Evolutionary conservation across 1,140 invertebrate species (phyloP).

Genomic region (Fopius arisanus): DNA sequence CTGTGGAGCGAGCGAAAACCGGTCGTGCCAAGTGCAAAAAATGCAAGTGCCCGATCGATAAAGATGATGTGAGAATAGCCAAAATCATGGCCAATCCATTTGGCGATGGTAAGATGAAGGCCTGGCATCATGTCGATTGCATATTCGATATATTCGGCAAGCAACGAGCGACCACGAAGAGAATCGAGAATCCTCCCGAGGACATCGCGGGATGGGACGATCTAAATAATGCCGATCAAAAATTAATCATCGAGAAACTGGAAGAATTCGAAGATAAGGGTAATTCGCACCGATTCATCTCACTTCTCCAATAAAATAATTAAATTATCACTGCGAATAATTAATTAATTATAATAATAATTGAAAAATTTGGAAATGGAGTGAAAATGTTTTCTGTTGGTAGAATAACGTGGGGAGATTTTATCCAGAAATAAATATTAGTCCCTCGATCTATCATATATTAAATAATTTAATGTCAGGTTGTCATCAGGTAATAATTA

Average conservation of each 20-base stretch:
- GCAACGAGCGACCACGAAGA: conserved; percentile 81
- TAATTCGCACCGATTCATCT: conserved; percentile 30
- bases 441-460: too few relatives aligned
- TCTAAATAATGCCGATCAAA: conserved; percentile 73
- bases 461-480: too few relatives aligned
- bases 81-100: conserved; percentile 83
- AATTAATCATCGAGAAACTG: conserved; percentile 70
- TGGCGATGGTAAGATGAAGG: conserved; percentile 85
- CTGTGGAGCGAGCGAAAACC: conserved; percentile 79
- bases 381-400: too few relatives aligned
- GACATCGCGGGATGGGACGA: conserved; percentile 82
- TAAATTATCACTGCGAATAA: too few relatives aligned
- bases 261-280: conserved; percentile 67
- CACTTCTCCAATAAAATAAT: too few relatives aligned
- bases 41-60: conserved; percentile 82
- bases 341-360: too few relatives aligned
- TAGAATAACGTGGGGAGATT: too few relatives aligned
- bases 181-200: conserved; percentile 76
- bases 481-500: too few relatives aligned
- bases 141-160: conserved; percentile 81
- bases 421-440: too few relatives aligned
- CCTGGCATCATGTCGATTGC: conserved; percentile 83
- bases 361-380: too few relatives aligned
- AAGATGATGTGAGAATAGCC: conserved; percentile 76
- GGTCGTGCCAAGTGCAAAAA: conserved; percentile 86